phyloP scores from a whole-genome alignment of 92 coral and sea anemone genomes.

The Palythoa grandis region DNA sequence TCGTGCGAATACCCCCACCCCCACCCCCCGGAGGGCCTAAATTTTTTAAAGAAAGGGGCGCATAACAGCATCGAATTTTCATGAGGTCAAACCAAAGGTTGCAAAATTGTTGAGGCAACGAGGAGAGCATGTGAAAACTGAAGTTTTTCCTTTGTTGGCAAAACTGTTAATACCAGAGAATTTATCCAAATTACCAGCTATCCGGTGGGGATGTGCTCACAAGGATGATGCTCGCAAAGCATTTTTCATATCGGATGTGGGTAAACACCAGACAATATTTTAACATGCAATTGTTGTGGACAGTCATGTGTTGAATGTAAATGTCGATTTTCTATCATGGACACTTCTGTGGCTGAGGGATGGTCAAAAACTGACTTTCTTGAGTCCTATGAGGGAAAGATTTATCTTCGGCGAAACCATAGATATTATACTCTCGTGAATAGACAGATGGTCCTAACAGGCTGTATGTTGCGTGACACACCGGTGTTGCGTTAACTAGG shows the following conservation, averaged over 20 bases:
- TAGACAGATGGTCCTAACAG: slow-evolving; percentile 56
- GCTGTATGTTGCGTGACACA: too few species aligned
- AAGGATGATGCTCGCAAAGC: slow-evolving; percentile 52
- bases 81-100: too few species aligned
- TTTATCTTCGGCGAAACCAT: slow-evolving; percentile 34
- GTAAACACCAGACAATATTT: too few species aligned
- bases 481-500: too few species aligned
- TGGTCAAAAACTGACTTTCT: slow-evolving; percentile 41
- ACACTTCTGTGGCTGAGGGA: not conserved
- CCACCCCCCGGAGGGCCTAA: too few species aligned
- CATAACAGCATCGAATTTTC: too few species aligned
- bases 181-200: slow-evolving; percentile 39
- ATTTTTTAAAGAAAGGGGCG: too few species aligned
- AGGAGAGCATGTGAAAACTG: slow-evolving; percentile 43
- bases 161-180: slow-evolving; percentile 33
- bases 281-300: too few species aligned
- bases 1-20: too few species aligned
- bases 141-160: slow-evolving; percentile 35
- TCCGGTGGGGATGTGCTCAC: slow-evolving; percentile 53
- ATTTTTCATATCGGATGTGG: slow-evolving; percentile 22
- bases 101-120: not conserved
- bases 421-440: slow-evolving; percentile 45
- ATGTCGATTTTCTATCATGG: too few species aligned
- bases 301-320: too few species aligned
- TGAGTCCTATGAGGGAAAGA: slow-evolving; percentile 35